Base-by-base conservation (phyloP, 2,113 vertebrate genomes). In the Onychorhynchus coronatus region DNA sequence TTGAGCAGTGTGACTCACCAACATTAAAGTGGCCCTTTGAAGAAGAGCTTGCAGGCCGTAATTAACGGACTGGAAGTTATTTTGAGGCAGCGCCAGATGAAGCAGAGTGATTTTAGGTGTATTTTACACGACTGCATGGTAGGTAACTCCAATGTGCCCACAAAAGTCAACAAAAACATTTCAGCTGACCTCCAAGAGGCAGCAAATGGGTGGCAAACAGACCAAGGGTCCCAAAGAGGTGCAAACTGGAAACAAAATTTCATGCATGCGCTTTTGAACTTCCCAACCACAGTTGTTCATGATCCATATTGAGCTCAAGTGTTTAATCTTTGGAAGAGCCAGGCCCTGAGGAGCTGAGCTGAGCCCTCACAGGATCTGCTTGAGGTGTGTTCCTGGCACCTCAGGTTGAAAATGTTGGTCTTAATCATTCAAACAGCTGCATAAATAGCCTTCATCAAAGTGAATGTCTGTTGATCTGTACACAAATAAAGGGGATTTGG, bases 1-100 rank as follows among this genome's bases (percentile, higher is more conserved):
- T 83, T 59, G 74, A 79, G 33, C 49, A 10, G 21, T 35, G 37
- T 77, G 75, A 95, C 39, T 94, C 63, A 95, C 35, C 50, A 55
- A 44, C 82, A 19, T 81, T 50, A 80, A 93, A 88, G 75, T 28
- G 17, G 13, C 22, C 55, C 63, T 25, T 56, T 63, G 88, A 93
- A 88, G 93, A 76, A 77, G 72, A n/a, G 33, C 52, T 86, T 71
- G 22, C 79, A 94, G 74, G 56, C 46, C 73, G 6, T 61, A 95
- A 86, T 71, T 95, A 92, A 88, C 74, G 75, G 72, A 8, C 59
- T 90, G 68, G 88, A 94, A 96, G 90, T 80, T 31, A 74, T 83
- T 96, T 74, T 30, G 59, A 83, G 91, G 62, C 37, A 73, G 22
- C 68, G 65, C 37, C 37, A 22, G 74, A 79, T 25, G 71, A 73